Percentiles rank a stretch among this genome's conserved stretches.
These are phyloP conservation scores for Macrostomum lignano DNA, from an alignment of 1,140 invertebrate species.

Conservation along the genomic window DNA sequence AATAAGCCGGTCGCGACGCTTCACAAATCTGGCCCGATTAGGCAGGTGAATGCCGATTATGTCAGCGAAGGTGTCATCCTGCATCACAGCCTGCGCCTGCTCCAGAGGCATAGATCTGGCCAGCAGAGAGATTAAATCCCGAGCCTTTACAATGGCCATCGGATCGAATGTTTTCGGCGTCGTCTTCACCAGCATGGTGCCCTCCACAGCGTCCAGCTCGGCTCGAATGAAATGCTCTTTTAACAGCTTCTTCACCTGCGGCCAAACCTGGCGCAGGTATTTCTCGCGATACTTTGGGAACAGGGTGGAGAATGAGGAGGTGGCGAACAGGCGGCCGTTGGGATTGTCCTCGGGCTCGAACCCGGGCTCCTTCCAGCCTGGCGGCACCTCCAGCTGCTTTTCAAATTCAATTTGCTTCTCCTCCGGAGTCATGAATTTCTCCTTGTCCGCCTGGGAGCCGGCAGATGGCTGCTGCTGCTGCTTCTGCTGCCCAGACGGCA, in stretches of 20 bases:
- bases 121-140: slow-evolving; percentile 76
- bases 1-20: slow-evolving; percentile 67
- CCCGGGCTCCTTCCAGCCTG: slow-evolving; percentile 46
- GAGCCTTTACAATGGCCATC: slow-evolving; percentile 75
- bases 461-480: no score
- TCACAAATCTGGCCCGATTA: slow-evolving; percentile 80
- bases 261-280: slow-evolving; percentile 82
- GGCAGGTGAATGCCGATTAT: slow-evolving; percentile 63
- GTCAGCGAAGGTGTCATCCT: slow-evolving; percentile 69
- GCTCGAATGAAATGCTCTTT: slow-evolving; percentile 33
- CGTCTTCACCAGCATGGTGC: slow-evolving; percentile 71
- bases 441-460: no score
- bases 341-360: slow-evolving; percentile 71
- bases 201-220: slow-evolving; percentile 74
- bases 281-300: slow-evolving; percentile 79
- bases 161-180: slow-evolving; percentile 96
- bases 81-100: slow-evolving; percentile 34
- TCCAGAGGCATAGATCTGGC: slow-evolving; percentile 85
- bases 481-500: no score
- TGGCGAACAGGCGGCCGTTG: slow-evolving; percentile 39
- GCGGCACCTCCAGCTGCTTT: slow-evolving; percentile 22
- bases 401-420: no score
- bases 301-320: slow-evolving; percentile 47
- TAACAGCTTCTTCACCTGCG: slow-evolving; percentile 57
- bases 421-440: no score